These are phyloP conservation scores for Melinaea menophilus DNA, from an alignment of 2,888 invertebrate species.

Conservation along the genomic window DNA sequence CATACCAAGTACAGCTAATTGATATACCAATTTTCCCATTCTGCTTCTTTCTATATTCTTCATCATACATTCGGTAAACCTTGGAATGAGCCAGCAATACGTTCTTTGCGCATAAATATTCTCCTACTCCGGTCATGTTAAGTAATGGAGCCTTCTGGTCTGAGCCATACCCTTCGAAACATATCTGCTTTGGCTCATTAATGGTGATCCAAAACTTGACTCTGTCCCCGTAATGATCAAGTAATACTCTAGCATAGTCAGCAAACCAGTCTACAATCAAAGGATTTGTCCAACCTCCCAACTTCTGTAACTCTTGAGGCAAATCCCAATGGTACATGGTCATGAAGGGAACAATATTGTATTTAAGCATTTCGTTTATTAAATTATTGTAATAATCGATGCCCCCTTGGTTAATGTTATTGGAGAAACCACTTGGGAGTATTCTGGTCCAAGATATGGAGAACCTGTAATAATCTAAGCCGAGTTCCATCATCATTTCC, in stretches of 20 bases:
- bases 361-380: conserved; percentile 70
- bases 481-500: conserved; percentile 60
- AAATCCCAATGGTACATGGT: conserved; percentile 79
- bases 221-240: conserved; percentile 66
- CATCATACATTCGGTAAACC: conserved; percentile 65
- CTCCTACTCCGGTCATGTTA: conserved; percentile 63
- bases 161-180: conserved; percentile 66
- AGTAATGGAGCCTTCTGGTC: conserved; percentile 52
- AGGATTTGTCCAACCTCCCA: conserved; percentile 77
- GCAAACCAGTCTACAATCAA: conserved; percentile 66
- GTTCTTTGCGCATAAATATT: conserved; percentile 74
- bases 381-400: conserved; percentile 81
- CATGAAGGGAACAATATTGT: conserved; percentile 74
- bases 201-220: conserved; percentile 79
- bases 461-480: conserved; percentile 75
- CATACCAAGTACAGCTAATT: conserved; percentile 65
- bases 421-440: conserved; percentile 76
- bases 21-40: conserved; percentile 56
- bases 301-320: conserved; percentile 71
- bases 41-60: conserved; percentile 50
- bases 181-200: conserved; percentile 75
- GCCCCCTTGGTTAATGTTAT: conserved; percentile 78
- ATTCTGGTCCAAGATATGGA: conserved; percentile 82
- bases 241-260: conserved; percentile 68
- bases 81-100: conserved; percentile 77